Conservation (phyloP, 2,888 invertebrate species). For the Dorcus hopei region DNA sequence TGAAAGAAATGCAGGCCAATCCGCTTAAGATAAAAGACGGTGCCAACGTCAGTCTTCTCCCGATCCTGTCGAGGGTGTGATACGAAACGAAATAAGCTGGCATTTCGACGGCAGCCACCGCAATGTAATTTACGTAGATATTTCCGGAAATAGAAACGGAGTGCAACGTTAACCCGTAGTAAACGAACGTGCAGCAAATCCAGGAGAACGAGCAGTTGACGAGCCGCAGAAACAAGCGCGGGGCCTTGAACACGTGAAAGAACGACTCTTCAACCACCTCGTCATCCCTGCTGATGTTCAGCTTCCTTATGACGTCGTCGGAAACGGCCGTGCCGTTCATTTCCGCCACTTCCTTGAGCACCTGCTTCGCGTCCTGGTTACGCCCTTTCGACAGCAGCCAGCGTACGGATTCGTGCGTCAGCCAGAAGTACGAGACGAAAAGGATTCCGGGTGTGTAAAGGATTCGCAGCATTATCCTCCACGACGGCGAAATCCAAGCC, state of each 20-base stretch:
- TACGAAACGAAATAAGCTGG: constrained; percentile 66
- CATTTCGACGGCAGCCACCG: constrained; percentile 63
- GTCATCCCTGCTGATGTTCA: constrained; percentile 15
- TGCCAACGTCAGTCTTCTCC: constrained; percentile 62
- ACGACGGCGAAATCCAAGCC: constrained; percentile 65
- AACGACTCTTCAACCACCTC: constrained; percentile 25
- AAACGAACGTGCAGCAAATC: constrained; percentile 73
- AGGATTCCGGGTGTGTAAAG: constrained; percentile 67
- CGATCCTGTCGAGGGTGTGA: constrained; percentile 59
- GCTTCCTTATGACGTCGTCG: constrained; percentile 6
- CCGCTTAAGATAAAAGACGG: constrained; percentile 61
- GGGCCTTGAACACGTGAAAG: constrained; percentile 52
- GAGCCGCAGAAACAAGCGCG: constrained; percentile 54
- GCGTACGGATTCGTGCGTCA: constrained; percentile 67
- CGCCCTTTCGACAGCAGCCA: constrained; percentile 66
- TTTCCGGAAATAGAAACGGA: constrained; percentile 70
- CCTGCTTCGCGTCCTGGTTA: constrained; percentile 53
- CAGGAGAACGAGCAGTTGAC: constrained; percentile 69
- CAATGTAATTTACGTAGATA: constrained; percentile 70
- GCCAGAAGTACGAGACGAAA: constrained; percentile 62
- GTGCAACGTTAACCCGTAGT: constrained; percentile 74
- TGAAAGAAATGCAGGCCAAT: constrained; percentile 54
- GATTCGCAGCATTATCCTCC: constrained; percentile 61
- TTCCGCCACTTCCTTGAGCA: constrained; percentile 59
- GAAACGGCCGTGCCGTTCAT: constrained; percentile 52